Conservation (phyloP, 2,113 vertebrate genomes). For the Atrichornis clamosus region DNA sequence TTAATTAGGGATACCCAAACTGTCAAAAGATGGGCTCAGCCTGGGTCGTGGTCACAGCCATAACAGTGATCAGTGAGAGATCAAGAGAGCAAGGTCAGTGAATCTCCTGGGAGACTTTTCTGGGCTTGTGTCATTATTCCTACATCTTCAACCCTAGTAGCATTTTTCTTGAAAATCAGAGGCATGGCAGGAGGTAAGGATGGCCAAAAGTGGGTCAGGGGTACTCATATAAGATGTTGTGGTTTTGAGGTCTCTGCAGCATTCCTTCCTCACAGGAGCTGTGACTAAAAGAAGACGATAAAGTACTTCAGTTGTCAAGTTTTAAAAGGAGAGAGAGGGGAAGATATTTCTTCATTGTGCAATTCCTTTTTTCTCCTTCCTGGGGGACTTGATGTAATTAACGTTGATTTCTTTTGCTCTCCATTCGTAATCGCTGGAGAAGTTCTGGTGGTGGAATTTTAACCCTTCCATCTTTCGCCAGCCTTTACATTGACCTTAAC, state of each 20-base stretch:
- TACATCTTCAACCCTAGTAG: not conserved
- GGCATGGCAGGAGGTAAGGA: not conserved
- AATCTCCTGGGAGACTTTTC: not conserved
- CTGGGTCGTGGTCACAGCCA: not conserved
- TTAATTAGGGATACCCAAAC: not conserved
- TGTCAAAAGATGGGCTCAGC: not conserved
- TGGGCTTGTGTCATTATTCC: not conserved
- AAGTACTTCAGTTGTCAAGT: not conserved
- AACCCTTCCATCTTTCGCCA: slow-evolving; percentile 5
- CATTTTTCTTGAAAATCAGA: not conserved
- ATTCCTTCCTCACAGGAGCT: not conserved
- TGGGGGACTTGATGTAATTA: not conserved
- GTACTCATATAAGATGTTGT: not conserved
- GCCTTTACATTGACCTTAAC: not conserved
- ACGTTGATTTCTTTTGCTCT: slow-evolving; percentile 16
- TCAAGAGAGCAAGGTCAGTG: not conserved
- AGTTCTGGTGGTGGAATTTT: slow-evolving; percentile 18
- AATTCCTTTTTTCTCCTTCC: not conserved
- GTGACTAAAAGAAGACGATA: not conserved
- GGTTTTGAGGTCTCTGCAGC: not conserved
- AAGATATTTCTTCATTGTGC: not conserved
- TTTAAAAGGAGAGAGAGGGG: not conserved
- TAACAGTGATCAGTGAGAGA: not conserved
- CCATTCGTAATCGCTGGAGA: not conserved
- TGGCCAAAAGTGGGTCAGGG: not conserved